Percentiles rank a stretch among this genome's conserved stretches.
phyloP scores from a whole-genome alignment of 2,888 invertebrate species.

The Drosophila austrosaltans region DNA sequence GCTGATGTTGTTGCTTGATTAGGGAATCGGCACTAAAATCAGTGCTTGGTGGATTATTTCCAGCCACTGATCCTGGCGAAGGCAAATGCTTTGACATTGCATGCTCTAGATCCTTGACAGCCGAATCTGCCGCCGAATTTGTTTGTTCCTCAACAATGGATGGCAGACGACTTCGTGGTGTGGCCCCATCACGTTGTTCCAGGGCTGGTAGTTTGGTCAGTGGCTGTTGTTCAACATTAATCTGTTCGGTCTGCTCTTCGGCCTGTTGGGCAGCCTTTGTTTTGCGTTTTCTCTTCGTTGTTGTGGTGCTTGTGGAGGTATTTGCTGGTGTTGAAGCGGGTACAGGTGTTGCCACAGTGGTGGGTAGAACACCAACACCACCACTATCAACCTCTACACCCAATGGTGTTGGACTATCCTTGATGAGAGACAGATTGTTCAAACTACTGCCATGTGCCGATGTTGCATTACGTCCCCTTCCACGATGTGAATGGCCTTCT shows the following conservation, averaged over 20 bases:
- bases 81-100: slow-evolving; percentile 98
- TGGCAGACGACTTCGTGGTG: slow-evolving; percentile 81
- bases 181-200: slow-evolving; percentile 82
- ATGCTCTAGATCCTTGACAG: slow-evolving; percentile 93
- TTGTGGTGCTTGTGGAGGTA: slow-evolving; percentile 21
- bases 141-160: slow-evolving; percentile 81
- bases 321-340: slow-evolving; percentile 53
- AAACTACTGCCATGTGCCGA: slow-evolving; percentile 68
- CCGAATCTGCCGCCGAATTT: slow-evolving; percentile 75
- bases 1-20: slow-evolving; percentile 87
- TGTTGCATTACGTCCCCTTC: slow-evolving; percentile 77
- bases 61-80: slow-evolving; percentile 84
- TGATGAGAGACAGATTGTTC: slow-evolving; percentile 75
- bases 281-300: slow-evolving; percentile 86
- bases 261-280: slow-evolving; percentile 83
- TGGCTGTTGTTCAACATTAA: slow-evolving; percentile 53
- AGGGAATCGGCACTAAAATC: slow-evolving; percentile 94
- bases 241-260: slow-evolving; percentile 80
- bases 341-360: slow-evolving; percentile 64
- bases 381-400: slow-evolving; percentile 70
- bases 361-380: slow-evolving; percentile 61
- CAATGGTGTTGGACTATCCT: slow-evolving; percentile 74
- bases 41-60: slow-evolving; percentile 86
- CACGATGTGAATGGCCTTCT: slow-evolving; percentile 76
- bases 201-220: slow-evolving; percentile 73